Conservation (phyloP, 2,888 invertebrate genomes). For the Ichneumon xanthorius region DNA sequence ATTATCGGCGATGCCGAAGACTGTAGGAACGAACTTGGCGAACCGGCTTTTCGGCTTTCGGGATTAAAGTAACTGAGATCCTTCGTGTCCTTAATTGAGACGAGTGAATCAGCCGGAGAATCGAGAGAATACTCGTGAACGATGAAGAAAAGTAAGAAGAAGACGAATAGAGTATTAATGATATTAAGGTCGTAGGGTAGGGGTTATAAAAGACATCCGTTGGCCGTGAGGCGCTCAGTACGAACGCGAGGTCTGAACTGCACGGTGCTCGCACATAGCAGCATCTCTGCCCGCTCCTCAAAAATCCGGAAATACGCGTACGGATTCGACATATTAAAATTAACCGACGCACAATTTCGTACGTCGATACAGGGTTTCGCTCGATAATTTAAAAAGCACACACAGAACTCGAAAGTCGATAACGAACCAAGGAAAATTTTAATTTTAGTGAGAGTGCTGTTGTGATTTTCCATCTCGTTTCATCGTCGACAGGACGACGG, state of each 20-base stretch:
- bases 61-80: conserved; percentile 42
- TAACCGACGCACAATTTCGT: background rate
- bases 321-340: background rate
- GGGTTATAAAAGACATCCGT: conserved; percentile 74
- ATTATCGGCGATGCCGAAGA: background rate
- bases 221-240: conserved; percentile 72
- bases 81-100: conserved; percentile 38
- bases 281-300: conserved; percentile 45
- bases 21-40: conserved; percentile 19
- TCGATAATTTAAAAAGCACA: conserved; percentile 27
- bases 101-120: conserved; percentile 33
- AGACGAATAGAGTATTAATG: conserved; percentile 57
- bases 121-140: conserved; percentile 12
- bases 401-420: background rate
- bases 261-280: conserved; percentile 59
- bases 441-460: conserved; percentile 51
- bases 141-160: conserved; percentile 14
- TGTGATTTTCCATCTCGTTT: conserved; percentile 51
- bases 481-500: conserved; percentile 17
- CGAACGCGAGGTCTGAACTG: conserved; percentile 70
- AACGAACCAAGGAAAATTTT: conserved; percentile 52
- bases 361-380: background rate
- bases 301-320: conserved; percentile 44
- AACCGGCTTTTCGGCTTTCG: conserved; percentile 41
- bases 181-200: conserved; percentile 72